These are phyloP conservation scores for Sylvia borin DNA, from an alignment of 2,797 vertebrate genomes.

Conservation along the genomic window DNA sequence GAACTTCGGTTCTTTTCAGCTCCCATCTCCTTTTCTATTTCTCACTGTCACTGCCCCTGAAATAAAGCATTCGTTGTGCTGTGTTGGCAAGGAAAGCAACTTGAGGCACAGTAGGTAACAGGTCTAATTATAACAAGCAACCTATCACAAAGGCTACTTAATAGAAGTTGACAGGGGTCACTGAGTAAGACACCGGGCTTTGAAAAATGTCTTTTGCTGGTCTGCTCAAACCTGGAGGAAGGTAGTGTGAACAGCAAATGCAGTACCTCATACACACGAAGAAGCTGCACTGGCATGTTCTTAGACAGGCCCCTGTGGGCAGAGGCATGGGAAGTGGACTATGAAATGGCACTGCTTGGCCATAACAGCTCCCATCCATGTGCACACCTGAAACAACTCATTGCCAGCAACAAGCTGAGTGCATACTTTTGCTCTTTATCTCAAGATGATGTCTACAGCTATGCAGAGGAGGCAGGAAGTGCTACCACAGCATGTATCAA, in stretches of 20 bases:
- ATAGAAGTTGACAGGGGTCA: neutral
- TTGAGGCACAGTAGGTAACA: neutral
- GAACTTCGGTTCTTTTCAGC: neutral
- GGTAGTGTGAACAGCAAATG: neutral
- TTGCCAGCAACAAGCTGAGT: neutral
- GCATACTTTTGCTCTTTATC: neutral
- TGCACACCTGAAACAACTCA: neutral
- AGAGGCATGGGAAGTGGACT: neutral
- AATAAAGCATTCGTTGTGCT: neutral
- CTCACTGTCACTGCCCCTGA: neutral
- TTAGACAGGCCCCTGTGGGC: no score
- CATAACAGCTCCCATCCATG: fast-evolving
- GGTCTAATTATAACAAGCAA: neutral
- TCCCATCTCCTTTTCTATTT: neutral
- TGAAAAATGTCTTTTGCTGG: neutral
- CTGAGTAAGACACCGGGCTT: neutral
- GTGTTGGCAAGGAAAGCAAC: neutral
- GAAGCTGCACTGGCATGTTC: neutral
- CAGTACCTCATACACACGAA: neutral
- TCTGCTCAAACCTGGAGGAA: neutral
- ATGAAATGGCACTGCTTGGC: fast-evolving
- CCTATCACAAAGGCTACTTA: neutral
- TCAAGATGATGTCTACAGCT: neutral
- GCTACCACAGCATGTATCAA: fast-evolving
- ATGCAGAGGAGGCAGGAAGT: neutral